These are phyloP conservation scores for Paradisaea rubra DNA, from an alignment of 2,113 vertebrate species.

Conservation along the genomic window DNA sequence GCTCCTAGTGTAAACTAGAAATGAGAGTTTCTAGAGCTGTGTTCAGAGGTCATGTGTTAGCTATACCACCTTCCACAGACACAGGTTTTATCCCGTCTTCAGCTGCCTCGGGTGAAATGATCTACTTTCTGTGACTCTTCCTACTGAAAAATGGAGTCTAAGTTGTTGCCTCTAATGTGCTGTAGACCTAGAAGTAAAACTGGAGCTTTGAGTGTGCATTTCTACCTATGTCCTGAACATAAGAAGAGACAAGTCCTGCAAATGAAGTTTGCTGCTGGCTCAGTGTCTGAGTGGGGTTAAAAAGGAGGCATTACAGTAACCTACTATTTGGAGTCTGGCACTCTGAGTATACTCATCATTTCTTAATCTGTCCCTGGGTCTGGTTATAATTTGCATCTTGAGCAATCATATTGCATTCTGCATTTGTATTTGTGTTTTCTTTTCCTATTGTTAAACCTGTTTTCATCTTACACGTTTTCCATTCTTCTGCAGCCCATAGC, in stretches of 20 bases:
- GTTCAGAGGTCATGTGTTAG: not conserved
- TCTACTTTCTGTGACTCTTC: not conserved
- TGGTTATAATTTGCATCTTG: conserved; percentile 46
- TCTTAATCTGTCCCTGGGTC: conserved; percentile 19
- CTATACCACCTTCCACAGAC: not conserved
- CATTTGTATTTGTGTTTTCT: conserved; percentile 29
- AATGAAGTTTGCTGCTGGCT: not conserved
- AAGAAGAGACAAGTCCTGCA: not conserved
- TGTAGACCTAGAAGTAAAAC: not conserved
- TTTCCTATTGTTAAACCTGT: conserved; percentile 49
- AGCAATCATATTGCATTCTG: not conserved
- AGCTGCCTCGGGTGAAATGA: not conserved
- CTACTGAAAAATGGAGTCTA: not conserved
- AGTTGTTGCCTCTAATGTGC: not conserved
- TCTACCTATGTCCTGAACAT: not conserved
- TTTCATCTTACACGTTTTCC: conserved; percentile 24
- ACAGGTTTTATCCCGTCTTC: not conserved
- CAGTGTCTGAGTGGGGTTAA: conserved; percentile 3
- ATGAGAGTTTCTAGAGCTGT: not conserved
- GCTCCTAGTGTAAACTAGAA: not conserved
- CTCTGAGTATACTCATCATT: not conserved
- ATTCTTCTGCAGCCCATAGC: conserved; percentile 24
- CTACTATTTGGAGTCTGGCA: conserved; percentile 42
- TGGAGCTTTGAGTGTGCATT: not conserved
- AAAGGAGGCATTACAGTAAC: conserved; percentile 28